Percentiles rank a stretch among this genome's conserved stretches.
Evolutionary conservation across 2,797 vertebrate species (phyloP).

Genomic region (Chloroceryle amazona): DNA sequence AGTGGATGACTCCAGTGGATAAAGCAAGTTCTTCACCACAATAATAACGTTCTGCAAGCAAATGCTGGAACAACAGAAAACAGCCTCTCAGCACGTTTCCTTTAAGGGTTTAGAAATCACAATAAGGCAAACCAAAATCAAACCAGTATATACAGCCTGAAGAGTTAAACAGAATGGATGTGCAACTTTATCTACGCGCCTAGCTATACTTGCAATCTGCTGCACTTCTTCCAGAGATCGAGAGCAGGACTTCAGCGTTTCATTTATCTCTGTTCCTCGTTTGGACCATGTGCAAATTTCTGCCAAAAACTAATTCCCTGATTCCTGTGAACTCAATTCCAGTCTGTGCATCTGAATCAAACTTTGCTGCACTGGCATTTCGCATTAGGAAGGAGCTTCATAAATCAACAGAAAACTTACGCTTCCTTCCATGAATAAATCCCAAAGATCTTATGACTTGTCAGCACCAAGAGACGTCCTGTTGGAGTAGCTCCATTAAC

Average conservation of each 20-base stretch:
- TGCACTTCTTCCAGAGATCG: neutral
- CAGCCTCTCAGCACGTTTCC: neutral
- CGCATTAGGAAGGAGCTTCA: neutral
- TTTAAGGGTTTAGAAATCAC: slow-evolving; percentile 19
- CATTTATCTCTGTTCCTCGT: neutral
- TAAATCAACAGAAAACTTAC: neutral
- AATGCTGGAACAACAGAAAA: neutral
- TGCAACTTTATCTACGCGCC: neutral
- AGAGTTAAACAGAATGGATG: neutral
- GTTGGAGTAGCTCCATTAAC: neutral
- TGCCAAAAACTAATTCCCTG: neutral
- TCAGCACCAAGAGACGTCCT: fast-evolving
- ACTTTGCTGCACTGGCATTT: neutral
- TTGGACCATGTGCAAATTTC: neutral
- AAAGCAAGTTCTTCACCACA: neutral
- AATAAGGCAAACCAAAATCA: neutral
- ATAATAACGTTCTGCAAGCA: neutral
- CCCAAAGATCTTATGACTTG: neutral
- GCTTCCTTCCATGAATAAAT: neutral
- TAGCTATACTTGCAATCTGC: neutral
- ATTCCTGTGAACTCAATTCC: neutral
- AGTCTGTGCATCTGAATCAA: neutral
- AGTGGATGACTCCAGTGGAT: neutral
- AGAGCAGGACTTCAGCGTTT: neutral
- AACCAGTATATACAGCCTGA: neutral